Evolutionary conservation across 2,888 invertebrate species (phyloP).

Genomic region (Alsophila aescularia): DNA sequence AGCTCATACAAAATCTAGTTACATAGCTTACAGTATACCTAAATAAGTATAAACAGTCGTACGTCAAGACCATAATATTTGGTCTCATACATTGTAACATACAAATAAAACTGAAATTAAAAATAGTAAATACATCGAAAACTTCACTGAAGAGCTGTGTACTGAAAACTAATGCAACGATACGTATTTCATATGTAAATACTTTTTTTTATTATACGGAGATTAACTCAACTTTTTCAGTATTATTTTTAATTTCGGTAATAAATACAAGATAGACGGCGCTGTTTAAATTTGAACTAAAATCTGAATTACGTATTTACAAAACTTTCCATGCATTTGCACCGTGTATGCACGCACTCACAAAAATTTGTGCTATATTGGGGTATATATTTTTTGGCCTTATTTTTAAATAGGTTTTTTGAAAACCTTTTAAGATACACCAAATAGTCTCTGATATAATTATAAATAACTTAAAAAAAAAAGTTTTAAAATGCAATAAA

Average conservation of each 20-base stretch:
- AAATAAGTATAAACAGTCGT: constrained; percentile 67
- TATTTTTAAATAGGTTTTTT: constrained; percentile 55
- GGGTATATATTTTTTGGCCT: constrained; percentile 63
- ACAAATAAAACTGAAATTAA: constrained; percentile 46
- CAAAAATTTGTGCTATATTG: constrained; percentile 68
- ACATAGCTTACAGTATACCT: constrained; percentile 60
- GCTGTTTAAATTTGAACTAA: not conserved
- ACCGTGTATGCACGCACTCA: constrained; percentile 14
- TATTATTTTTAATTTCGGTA: not conserved
- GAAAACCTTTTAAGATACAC: constrained; percentile 47
- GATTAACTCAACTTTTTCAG: not conserved
- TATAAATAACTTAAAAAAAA: constrained; percentile 55
- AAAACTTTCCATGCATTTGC: constrained; percentile 1
- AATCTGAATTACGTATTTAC: not conserved
- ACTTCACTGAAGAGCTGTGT: constrained; percentile 50
- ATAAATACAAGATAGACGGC: not conserved
- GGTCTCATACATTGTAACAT: constrained; percentile 40
- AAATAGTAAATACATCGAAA: constrained; percentile 72
- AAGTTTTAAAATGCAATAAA: constrained; percentile 60
- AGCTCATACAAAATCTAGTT: constrained; percentile 81
- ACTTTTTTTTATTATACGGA: not conserved
- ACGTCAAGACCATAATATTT: constrained; percentile 48
- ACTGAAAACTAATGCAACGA: constrained; percentile 9
- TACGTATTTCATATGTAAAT: not conserved
- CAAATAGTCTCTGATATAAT: constrained; percentile 43